Evolutionary conservation across 2,113 vertebrate genomes (phyloP).

Genomic region (Bostrychus sinensis): DNA sequence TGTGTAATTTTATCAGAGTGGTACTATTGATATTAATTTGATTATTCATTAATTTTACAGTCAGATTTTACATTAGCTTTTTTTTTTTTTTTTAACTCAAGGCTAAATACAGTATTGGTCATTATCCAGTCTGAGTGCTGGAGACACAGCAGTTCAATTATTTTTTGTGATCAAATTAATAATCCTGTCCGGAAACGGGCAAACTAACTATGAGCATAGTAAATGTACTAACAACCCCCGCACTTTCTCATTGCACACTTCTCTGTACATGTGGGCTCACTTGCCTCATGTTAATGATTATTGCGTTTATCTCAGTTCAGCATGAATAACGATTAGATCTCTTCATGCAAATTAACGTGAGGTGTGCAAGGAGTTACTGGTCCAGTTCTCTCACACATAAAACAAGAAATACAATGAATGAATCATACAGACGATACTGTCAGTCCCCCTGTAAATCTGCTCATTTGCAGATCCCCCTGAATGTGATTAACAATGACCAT

Average conservation of each 20-base stretch:
- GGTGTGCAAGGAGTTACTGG: not conserved
- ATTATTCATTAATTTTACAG: too few species aligned
- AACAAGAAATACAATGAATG: not conserved
- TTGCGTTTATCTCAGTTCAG: not conserved
- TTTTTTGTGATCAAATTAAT: too few species aligned
- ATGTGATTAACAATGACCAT: not conserved
- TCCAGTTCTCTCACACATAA: not conserved
- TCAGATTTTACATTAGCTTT: too few species aligned
- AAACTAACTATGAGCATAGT: too few species aligned
- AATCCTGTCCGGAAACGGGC: too few species aligned
- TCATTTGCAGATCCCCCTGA: not conserved
- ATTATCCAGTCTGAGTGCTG: too few species aligned
- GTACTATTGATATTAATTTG: too few species aligned
- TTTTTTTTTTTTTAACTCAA: too few species aligned
- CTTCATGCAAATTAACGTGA: not conserved
- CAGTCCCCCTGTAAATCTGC: conserved; percentile 5
- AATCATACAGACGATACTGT: not conserved
- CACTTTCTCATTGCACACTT: not conserved
- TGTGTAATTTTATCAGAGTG: too few species aligned
- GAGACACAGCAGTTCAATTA: too few species aligned
- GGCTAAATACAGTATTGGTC: too few species aligned
- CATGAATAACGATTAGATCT: not conserved
- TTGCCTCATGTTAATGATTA: not conserved
- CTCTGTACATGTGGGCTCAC: not conserved
- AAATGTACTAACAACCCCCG: not conserved